These are phyloP conservation scores for Leptura quadrifasciata DNA, from an alignment of 2,888 invertebrate genomes.

Conservation along the genomic window DNA sequence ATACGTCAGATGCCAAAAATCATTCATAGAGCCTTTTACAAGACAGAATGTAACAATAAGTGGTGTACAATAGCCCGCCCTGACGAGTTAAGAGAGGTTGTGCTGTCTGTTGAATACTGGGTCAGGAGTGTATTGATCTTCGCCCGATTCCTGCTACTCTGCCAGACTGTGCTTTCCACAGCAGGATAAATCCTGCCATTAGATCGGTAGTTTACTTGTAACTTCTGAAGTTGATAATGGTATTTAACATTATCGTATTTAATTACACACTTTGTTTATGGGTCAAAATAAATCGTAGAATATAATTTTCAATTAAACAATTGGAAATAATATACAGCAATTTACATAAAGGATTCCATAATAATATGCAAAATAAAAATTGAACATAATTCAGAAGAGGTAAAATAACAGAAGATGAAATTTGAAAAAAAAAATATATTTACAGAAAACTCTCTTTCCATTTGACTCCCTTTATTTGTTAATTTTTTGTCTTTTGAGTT, in stretches of 20 bases:
- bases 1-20: background rate
- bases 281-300: no score
- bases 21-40: conserved; percentile 1
- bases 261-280: background rate
- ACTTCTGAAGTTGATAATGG: background rate
- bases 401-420: no score
- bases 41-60: conserved; percentile 42
- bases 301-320: no score
- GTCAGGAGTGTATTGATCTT: conserved; percentile 69
- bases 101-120: conserved; percentile 62
- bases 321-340: no score
- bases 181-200: conserved; percentile 14
- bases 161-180: conserved; percentile 37
- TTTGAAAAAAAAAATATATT: no score
- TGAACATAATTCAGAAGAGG: no score
- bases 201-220: conserved; percentile 12
- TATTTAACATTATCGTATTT: background rate
- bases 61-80: conserved; percentile 48
- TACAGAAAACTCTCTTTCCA: no score
- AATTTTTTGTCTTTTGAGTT: no score
- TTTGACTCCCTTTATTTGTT: no score
- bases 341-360: no score
- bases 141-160: conserved; percentile 59
- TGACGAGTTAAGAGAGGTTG: conserved; percentile 51
- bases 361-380: no score